Conservation (phyloP, 2,888 invertebrate genomes). For the Koerneria pararmatus region DNA sequence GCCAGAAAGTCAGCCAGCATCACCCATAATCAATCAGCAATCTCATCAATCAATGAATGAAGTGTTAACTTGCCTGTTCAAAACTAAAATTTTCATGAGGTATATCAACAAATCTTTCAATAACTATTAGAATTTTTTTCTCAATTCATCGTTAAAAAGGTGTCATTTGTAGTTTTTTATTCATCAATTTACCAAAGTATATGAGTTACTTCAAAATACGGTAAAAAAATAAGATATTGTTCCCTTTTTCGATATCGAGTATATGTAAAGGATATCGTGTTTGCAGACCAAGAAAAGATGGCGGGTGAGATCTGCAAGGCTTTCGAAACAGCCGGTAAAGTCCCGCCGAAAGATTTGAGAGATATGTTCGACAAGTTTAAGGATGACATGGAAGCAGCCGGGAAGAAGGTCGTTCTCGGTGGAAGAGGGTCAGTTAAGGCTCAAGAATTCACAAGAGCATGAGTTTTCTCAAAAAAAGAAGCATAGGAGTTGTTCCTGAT, state of each 20-base stretch:
- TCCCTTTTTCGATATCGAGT: too few relatives aligned
- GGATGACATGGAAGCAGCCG: slow-evolving; percentile 82
- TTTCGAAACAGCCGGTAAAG: slow-evolving; percentile 76
- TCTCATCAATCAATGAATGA: not conserved
- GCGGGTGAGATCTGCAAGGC: slow-evolving; percentile 79
- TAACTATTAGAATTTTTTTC: too few relatives aligned
- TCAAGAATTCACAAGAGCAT: too few relatives aligned
- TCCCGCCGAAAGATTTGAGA: slow-evolving; percentile 72
- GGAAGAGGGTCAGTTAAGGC: slow-evolving; percentile 64
- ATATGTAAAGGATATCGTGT: not conserved
- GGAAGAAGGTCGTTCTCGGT: slow-evolving; percentile 46
- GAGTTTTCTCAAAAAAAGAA: too few relatives aligned
- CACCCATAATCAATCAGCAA: not conserved
- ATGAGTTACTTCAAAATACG: too few relatives aligned
- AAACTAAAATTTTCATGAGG: not conserved
- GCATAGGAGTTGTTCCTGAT: too few relatives aligned
- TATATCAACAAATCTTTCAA: too few relatives aligned
- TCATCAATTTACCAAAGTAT: too few relatives aligned
- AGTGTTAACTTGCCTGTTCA: not conserved
- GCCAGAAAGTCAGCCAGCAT: slow-evolving; percentile 67
- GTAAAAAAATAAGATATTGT: too few relatives aligned
- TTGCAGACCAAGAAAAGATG: slow-evolving; percentile 74
- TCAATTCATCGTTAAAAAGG: too few relatives aligned
- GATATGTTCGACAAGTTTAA: slow-evolving; percentile 84
- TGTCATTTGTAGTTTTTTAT: too few relatives aligned